A percentile compares a stretch with the other conserved stretches of the same genome.
phyloP scores from a whole-genome alignment of 2,797 vertebrate genomes.

The Varecia variegata region DNA sequence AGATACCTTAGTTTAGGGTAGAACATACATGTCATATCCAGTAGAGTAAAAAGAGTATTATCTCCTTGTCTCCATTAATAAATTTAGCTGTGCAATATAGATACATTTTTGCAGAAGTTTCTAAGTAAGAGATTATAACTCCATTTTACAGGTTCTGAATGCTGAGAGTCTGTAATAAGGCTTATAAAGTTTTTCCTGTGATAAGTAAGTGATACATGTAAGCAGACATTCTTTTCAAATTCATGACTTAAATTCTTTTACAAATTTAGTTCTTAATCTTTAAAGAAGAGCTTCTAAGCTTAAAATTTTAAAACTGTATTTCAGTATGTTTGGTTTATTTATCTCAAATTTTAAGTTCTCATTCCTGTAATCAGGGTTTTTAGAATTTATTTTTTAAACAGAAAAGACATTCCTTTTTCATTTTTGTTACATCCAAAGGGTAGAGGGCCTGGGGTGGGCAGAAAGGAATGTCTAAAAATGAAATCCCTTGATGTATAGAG shows the following conservation, averaged over 20 bases:
- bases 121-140: slow-evolving; percentile 58
- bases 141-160: slow-evolving; percentile 57
- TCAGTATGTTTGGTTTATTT: slow-evolving; percentile 73
- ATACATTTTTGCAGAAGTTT: slow-evolving; percentile 58
- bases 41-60: slow-evolving; percentile 46
- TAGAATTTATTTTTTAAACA: slow-evolving; percentile 57
- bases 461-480: slow-evolving; percentile 54
- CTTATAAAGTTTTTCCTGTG: slow-evolving; percentile 45
- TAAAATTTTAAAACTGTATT: slow-evolving; percentile 67
- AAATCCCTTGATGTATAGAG: slow-evolving; percentile 10
- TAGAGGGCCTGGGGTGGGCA: neutral
- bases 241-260: slow-evolving; percentile 60
- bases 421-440: slow-evolving; percentile 73
- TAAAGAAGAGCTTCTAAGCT: slow-evolving; percentile 69
- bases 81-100: slow-evolving; percentile 76
- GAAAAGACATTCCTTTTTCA: slow-evolving; percentile 58
- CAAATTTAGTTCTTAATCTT: slow-evolving; percentile 67
- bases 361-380: slow-evolving; percentile 41
- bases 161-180: slow-evolving; percentile 50
- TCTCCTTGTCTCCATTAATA: slow-evolving; percentile 51
- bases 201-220: slow-evolving; percentile 42
- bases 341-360: slow-evolving; percentile 48
- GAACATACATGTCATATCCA: slow-evolving; percentile 56
- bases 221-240: slow-evolving; percentile 55
- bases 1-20: slow-evolving; percentile 69